phyloP scores from a whole-genome alignment of 2,888 invertebrate genomes.

The Nasonia oneida region DNA sequence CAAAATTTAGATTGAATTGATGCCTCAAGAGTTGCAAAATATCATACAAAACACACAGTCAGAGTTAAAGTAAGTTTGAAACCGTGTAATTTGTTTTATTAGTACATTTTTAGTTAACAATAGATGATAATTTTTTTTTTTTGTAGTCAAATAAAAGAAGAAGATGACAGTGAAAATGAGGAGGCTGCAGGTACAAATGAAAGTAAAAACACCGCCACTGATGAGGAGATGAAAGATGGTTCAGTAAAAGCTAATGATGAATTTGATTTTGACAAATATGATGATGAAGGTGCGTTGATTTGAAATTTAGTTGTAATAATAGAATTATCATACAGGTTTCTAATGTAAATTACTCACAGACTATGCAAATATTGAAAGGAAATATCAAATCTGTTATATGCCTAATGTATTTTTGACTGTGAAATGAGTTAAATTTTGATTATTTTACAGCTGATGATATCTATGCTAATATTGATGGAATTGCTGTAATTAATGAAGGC shows the following conservation, averaged over 20 bases:
- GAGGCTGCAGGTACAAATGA: slow-evolving; percentile 58
- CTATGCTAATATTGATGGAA: slow-evolving; percentile 72
- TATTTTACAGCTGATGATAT: slow-evolving; percentile 68
- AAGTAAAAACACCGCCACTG: slow-evolving; percentile 63
- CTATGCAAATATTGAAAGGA: not conserved
- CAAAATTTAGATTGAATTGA: slow-evolving; percentile 84
- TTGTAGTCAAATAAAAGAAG: slow-evolving; percentile 77
- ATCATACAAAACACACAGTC: slow-evolving; percentile 88
- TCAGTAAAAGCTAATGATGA: slow-evolving; percentile 81
- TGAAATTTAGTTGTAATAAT: not conserved
- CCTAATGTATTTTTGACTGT: not conserved
- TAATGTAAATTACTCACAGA: no score
- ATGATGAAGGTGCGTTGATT: slow-evolving; percentile 83
- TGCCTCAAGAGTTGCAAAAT: slow-evolving; percentile 87
- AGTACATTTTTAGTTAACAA: not conserved
- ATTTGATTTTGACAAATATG: slow-evolving; percentile 88
- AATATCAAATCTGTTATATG: not conserved
- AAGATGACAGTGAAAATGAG: slow-evolving; percentile 70
- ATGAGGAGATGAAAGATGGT: slow-evolving; percentile 62
- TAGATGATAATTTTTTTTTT: slow-evolving; percentile 16
- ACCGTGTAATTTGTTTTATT: slow-evolving; percentile 16
- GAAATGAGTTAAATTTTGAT: slow-evolving; percentile 25
- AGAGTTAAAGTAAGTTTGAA: slow-evolving; percentile 82
- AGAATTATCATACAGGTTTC: not conserved
- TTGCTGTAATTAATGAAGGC: slow-evolving; percentile 71